phyloP scores from a whole-genome alignment of 2,113 vertebrate genomes.

The Kryptolebias marmoratus region DNA sequence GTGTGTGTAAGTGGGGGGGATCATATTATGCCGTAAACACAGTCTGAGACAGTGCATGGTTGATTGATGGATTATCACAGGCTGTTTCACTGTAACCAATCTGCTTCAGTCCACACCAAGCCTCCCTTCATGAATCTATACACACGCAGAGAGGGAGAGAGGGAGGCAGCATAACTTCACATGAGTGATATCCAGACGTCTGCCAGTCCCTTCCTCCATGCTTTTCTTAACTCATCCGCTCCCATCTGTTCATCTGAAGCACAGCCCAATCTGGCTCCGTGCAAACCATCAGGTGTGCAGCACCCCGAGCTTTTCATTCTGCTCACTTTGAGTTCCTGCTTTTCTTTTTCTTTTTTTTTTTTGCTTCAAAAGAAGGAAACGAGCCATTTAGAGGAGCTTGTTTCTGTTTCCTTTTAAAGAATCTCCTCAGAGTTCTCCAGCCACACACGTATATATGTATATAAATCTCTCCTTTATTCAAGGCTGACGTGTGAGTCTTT shows the following conservation, averaged over 20 bases:
- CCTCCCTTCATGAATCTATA: not conserved
- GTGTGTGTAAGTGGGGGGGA: too few relatives aligned
- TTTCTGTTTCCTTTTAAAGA: not conserved
- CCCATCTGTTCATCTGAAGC: conserved; percentile 71
- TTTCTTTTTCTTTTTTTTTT: not conserved
- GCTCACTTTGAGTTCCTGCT: conserved; percentile 35
- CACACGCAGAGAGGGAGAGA: not conserved
- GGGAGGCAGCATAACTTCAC: conserved; percentile 67
- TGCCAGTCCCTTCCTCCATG: conserved; percentile 59
- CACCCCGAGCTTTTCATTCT: conserved; percentile 33
- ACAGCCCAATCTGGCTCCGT: conserved; percentile 64
- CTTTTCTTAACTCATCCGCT: conserved; percentile 68
- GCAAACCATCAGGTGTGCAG: conserved; percentile 64
- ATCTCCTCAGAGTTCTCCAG: conserved; percentile 1
- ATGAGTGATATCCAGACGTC: conserved; percentile 66
- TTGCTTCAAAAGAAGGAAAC: conserved; percentile 19
- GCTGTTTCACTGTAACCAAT: conserved; percentile 13
- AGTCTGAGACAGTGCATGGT: conserved; percentile 8
- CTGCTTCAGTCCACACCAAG: not conserved
- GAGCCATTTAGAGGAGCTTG: conserved; percentile 13
- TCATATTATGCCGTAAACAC: too few relatives aligned
- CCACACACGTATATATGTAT: conserved; percentile 23
- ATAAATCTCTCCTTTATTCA: conserved; percentile 39
- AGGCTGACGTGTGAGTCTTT: conserved; percentile 66
- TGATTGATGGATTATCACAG: conserved; percentile 42